Conservation (phyloP, 2,797 vertebrate species). For the Heteromormyrus szaboi region DNA sequence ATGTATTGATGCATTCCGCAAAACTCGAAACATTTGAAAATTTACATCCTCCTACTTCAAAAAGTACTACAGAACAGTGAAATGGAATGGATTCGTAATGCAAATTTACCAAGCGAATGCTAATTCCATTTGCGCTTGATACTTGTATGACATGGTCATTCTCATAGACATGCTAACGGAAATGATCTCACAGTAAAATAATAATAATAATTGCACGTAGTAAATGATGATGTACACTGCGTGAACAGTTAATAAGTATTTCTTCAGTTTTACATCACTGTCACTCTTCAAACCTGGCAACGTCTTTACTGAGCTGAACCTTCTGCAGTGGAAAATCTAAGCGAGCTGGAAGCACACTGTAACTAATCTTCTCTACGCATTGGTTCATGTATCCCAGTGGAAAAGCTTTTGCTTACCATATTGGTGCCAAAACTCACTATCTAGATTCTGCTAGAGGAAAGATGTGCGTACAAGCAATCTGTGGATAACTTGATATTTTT, state of each 20-base stretch:
- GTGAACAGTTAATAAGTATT: not conserved
- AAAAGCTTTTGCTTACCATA: not conserved
- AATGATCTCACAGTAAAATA: not conserved
- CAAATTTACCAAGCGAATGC: not conserved
- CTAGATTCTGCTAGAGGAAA: not conserved
- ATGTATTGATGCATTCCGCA: not conserved
- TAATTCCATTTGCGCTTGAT: not conserved
- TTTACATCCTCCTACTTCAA: not conserved
- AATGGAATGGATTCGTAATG: not conserved
- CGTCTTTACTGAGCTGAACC: too few relatives aligned
- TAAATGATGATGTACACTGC: not conserved
- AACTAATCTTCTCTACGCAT: not conserved
- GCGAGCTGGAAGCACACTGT: not conserved
- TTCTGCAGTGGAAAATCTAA: too few relatives aligned
- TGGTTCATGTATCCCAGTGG: not conserved
- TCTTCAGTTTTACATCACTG: not conserved
- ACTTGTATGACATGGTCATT: not conserved
- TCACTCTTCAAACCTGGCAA: not conserved
- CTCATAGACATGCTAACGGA: not conserved
- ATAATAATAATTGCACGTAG: not conserved
- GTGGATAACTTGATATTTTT: not conserved
- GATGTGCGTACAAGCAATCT: not conserved
- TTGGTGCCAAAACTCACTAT: not conserved
- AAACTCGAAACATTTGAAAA: not conserved
- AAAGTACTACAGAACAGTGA: not conserved